Conservation (phyloP, 2,888 invertebrate species). For the Scaptomyza parva region DNA sequence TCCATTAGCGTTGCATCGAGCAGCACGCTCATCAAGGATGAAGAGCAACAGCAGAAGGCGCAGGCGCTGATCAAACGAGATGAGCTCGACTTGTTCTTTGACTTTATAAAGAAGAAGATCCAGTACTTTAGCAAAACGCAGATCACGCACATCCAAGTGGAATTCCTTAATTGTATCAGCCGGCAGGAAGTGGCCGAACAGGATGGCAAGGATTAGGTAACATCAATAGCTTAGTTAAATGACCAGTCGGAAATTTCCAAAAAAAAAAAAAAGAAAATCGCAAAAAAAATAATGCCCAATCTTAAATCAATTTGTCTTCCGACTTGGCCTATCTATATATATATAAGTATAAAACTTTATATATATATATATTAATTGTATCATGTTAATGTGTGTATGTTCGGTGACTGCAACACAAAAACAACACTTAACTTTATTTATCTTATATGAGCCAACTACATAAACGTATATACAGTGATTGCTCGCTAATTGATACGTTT, state of each 20-base stretch:
- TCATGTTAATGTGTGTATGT: background rate
- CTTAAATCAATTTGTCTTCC: background rate
- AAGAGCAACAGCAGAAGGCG: conserved; percentile 55
- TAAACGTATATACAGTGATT: conserved; percentile 2
- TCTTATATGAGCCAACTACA: background rate
- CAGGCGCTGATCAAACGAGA: conserved; percentile 71
- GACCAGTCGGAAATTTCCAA: background rate
- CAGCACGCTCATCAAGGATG: conserved; percentile 55
- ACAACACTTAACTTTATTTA: background rate
- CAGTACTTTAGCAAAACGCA: conserved; percentile 81
- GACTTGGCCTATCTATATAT: background rate
- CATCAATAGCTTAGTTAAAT: conserved; percentile 4
- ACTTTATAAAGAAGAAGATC: conserved; percentile 83
- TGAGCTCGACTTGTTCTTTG: conserved; percentile 82
- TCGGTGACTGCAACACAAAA: conserved; percentile 2
- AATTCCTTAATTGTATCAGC: conserved; percentile 82
- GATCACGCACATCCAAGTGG: conserved; percentile 83
- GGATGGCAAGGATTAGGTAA: conserved; percentile 65
- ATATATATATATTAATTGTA: background rate
- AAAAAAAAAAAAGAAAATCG: background rate
- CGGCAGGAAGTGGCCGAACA: conserved; percentile 78
- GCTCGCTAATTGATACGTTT: conserved; percentile 13
- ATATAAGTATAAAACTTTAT: background rate
- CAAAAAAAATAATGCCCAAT: background rate
- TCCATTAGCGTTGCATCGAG: conserved; percentile 41